Conservation (phyloP, 2,113 vertebrate genomes). For the Platycercus adscitus region DNA sequence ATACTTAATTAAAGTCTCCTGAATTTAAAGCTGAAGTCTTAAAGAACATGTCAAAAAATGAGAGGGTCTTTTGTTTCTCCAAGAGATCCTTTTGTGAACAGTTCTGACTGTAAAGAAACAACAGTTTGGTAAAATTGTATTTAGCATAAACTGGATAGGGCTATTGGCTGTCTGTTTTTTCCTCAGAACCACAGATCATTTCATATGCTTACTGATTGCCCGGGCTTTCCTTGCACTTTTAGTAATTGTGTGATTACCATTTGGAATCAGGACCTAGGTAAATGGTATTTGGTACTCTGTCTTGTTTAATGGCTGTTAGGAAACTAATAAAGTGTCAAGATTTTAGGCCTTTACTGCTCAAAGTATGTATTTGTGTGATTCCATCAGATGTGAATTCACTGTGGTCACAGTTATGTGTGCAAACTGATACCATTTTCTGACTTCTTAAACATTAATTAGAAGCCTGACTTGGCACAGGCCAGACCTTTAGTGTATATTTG, state of each 20-base stretch:
- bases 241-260: neutral
- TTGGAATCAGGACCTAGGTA: neutral
- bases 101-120: conserved; percentile 12
- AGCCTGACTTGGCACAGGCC: neutral
- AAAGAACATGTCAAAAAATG: conserved; percentile 1
- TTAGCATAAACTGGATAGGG: neutral
- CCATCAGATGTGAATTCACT: neutral
- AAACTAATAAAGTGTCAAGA: neutral
- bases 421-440: neutral
- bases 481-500: neutral
- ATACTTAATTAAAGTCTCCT: conserved; percentile 28
- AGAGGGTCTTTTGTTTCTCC: conserved; percentile 9
- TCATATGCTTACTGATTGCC: neutral
- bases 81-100: neutral
- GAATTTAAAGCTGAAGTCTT: neutral
- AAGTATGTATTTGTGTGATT: neutral
- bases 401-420: neutral
- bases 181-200: neutral
- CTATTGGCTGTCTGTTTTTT: neutral
- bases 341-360: neutral
- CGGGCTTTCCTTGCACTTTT: neutral
- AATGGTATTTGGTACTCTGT: neutral
- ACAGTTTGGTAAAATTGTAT: neutral
- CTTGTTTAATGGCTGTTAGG: neutral
- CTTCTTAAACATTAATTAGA: neutral